phyloP scores from a whole-genome alignment of 2,113 vertebrate genomes.

The Nicator chloris region DNA sequence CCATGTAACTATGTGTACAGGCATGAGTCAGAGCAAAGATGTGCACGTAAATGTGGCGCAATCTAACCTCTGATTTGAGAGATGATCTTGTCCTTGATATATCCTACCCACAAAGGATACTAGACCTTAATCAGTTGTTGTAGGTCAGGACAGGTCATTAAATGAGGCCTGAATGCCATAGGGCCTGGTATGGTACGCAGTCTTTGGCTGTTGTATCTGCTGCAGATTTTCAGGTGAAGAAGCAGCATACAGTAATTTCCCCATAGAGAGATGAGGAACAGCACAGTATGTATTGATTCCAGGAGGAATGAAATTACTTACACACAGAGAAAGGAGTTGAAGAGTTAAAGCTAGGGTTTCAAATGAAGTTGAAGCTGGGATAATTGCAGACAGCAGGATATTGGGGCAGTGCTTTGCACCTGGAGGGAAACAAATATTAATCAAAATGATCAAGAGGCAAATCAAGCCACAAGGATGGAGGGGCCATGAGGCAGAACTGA shows the following conservation, averaged over 20 bases:
- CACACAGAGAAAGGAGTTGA: background rate
- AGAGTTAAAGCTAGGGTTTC: background rate
- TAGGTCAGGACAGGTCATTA: background rate
- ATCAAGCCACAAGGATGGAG: background rate
- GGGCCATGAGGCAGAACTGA: background rate
- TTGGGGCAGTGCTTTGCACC: background rate
- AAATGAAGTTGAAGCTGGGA: background rate
- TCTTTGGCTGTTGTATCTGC: background rate
- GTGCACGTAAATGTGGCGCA: background rate
- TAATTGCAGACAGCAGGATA: background rate
- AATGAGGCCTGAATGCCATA: background rate
- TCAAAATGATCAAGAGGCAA: background rate
- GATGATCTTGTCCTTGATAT: background rate
- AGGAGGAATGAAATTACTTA: background rate
- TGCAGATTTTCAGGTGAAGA: background rate
- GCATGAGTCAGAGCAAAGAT: background rate
- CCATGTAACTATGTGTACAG: background rate
- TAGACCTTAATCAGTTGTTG: background rate
- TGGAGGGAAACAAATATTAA: background rate
- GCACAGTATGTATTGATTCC: background rate
- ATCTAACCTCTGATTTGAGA: background rate
- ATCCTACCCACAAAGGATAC: background rate
- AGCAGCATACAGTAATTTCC: no score
- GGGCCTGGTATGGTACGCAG: background rate
- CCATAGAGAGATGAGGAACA: no score